Conservation (phyloP, 2,113 vertebrate species). For the Trematocara nigrifrons region DNA sequence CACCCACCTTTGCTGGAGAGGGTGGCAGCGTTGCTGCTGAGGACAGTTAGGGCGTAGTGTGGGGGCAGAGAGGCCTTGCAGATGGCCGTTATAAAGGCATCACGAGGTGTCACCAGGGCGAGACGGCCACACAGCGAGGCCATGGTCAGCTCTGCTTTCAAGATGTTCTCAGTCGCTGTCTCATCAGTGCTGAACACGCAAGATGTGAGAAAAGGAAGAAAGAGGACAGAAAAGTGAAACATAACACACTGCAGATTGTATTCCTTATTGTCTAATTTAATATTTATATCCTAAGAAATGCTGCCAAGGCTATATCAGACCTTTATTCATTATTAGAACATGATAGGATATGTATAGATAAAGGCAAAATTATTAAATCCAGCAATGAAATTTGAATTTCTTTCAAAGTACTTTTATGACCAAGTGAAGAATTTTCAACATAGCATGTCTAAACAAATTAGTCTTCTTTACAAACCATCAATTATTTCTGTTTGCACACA, state of each 20-base stretch:
- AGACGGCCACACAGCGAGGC: conserved; percentile 91
- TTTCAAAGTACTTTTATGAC: not conserved
- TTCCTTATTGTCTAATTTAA: not conserved
- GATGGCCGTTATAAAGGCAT: conserved; percentile 97
- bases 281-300: not conserved
- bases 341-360: not conserved
- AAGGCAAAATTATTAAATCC: not conserved
- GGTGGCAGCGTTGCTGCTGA: conserved; percentile 79
- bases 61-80: conserved; percentile 98
- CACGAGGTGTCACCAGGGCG: conserved; percentile 90
- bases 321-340: not conserved
- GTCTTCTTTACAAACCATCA: not conserved
- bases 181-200: conserved; percentile 84
- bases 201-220: not conserved
- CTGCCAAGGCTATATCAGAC: not conserved
- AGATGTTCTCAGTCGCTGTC: conserved; percentile 94
- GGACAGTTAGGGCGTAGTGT: conserved; percentile 91
- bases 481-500: not conserved
- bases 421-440: not conserved
- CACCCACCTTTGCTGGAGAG: conserved; percentile 85
- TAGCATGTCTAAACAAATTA: not conserved
- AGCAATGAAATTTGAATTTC: not conserved
- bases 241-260: not conserved
- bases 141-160: conserved; percentile 96
- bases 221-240: not conserved